Evolutionary conservation across 2,888 invertebrate genomes (phyloP).

Genomic region (Cynaeus angustus): DNA sequence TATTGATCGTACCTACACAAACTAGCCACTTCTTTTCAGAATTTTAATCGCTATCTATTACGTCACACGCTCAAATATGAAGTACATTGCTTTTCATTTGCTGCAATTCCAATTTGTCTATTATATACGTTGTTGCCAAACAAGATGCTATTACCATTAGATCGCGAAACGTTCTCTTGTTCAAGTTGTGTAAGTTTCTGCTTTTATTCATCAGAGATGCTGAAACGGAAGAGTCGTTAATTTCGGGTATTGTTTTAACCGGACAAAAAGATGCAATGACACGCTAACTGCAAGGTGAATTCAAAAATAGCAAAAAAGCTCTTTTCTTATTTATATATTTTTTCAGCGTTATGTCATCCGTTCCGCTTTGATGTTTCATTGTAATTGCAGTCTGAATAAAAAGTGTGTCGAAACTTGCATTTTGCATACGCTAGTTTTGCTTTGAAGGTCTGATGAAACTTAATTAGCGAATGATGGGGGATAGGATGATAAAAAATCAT

Average conservation of each 20-base stretch:
- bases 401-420: conserved; percentile 20
- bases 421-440: conserved; percentile 9
- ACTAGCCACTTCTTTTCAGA: conserved; percentile 17
- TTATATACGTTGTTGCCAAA: too few relatives aligned
- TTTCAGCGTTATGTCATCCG: conserved; percentile 29
- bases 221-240: too few relatives aligned
- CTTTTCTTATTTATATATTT: not conserved
- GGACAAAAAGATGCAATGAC: too few relatives aligned
- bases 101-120: not conserved
- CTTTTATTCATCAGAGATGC: too few relatives aligned
- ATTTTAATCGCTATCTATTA: conserved; percentile 28
- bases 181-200: too few relatives aligned
- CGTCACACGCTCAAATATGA: not conserved
- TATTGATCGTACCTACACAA: conserved; percentile 27
- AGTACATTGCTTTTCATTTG: not conserved
- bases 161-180: too few relatives aligned
- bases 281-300: too few relatives aligned
- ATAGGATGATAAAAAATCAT: conserved; percentile 5
- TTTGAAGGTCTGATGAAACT: conserved; percentile 21
- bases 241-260: too few relatives aligned
- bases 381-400: not conserved
- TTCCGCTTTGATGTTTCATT: conserved; percentile 9
- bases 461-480: conserved; percentile 9
- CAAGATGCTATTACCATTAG: too few relatives aligned
- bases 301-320: not conserved